Conservation (phyloP, 2,113 vertebrate species). For the Takifugu bimaculatus region DNA sequence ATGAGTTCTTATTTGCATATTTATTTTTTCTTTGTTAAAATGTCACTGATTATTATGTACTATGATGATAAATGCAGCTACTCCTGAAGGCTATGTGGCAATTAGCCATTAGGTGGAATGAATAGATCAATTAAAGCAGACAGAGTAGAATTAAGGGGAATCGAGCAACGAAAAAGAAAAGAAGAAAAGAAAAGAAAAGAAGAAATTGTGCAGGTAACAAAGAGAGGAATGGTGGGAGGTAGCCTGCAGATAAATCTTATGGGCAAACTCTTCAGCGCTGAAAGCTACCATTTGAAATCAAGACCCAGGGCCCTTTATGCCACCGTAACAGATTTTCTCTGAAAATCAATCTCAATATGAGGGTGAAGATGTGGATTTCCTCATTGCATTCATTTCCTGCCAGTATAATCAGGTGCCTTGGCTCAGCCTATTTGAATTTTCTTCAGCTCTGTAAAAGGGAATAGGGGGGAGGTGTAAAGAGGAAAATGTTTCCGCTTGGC, state of each 20-base stretch:
- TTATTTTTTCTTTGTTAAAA: constrained; percentile 99
- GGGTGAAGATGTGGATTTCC: constrained; percentile 45
- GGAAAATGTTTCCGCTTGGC: constrained; percentile 76
- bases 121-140: constrained; percentile 98
- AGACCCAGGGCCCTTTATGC: constrained; percentile 18
- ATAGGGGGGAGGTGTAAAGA: constrained; percentile 51
- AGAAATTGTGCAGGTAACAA: constrained; percentile 30
- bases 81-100: constrained; percentile 98
- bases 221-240: constrained; percentile 21
- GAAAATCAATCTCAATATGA: constrained; percentile 29
- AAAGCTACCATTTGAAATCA: constrained; percentile 37
- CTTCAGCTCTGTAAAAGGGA: constrained; percentile 48
- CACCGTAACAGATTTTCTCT: constrained; percentile 21
- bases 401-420: constrained; percentile 56
- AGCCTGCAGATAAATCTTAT: constrained; percentile 45
- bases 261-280: constrained; percentile 14
- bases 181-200: constrained; percentile 46
- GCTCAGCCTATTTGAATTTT: constrained; percentile 58
- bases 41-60: constrained; percentile 99
- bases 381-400: constrained; percentile 57
- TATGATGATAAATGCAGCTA: constrained; percentile 98
- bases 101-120: constrained; percentile 99
- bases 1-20: constrained; percentile 99
- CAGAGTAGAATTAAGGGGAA: constrained; percentile 88
- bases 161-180: constrained; percentile 76